phyloP scores from a whole-genome alignment of 2,888 invertebrate genomes.

The Dicranocentrus wangi region DNA sequence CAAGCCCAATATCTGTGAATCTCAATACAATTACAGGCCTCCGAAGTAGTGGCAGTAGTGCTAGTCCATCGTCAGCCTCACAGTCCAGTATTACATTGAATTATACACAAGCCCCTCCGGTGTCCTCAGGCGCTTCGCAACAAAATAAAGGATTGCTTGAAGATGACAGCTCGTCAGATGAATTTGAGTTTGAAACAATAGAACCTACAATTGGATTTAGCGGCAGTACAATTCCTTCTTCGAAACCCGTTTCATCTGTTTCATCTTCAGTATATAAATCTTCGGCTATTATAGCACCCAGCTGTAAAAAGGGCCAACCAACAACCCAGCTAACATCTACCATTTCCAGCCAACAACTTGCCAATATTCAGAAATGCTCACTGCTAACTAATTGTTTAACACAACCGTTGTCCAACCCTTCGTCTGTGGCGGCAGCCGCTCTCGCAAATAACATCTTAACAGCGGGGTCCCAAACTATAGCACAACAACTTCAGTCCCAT shows the following conservation, averaged over 20 bases:
- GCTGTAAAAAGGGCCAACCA: background rate
- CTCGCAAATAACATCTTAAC: constrained; percentile 53
- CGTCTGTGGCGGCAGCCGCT: constrained; percentile 37
- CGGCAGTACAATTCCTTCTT: constrained; percentile 20
- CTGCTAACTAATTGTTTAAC: constrained; percentile 49
- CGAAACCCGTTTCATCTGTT: constrained; percentile 6
- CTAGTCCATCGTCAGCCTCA: constrained; percentile 31
- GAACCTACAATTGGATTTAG: constrained; percentile 71
- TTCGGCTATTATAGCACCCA: background rate
- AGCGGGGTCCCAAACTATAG: constrained; percentile 7
- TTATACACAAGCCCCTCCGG: constrained; percentile 39
- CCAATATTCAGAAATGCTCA: constrained; percentile 53
- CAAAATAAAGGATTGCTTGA: constrained; percentile 51
- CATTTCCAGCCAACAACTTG: constrained; percentile 48
- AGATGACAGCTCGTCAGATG: constrained; percentile 70
- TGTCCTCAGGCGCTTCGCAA: constrained; percentile 1
- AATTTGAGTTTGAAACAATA: constrained; percentile 72
- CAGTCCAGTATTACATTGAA: constrained; percentile 61
- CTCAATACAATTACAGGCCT: constrained; percentile 47
- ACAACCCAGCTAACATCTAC: constrained; percentile 12
- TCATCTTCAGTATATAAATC: background rate
- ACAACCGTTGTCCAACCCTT: constrained; percentile 35
- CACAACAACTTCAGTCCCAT: constrained; percentile 13
- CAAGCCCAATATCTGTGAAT: constrained; percentile 56
- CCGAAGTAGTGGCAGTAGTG: constrained; percentile 38